Evolutionary conservation across 2,113 vertebrate genomes (phyloP).

Genomic region (Vulpes vulpes): DNA sequence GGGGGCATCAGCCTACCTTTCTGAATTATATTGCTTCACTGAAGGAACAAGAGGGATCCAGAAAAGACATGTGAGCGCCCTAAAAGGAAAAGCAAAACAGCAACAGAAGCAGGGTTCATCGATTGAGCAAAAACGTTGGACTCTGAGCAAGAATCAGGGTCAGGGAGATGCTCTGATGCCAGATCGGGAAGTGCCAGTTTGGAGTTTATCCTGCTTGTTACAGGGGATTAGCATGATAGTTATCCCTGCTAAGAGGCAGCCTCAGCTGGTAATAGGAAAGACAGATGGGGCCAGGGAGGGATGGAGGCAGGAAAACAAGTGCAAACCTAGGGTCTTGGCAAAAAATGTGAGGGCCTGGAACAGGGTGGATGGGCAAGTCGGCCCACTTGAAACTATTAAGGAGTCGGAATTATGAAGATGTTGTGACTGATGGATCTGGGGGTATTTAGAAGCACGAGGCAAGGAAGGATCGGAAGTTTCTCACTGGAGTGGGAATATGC

Average conservation of each 20-base stretch:
- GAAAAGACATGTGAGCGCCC: not conserved
- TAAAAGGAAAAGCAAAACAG: not conserved
- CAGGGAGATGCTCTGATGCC: constrained; percentile 1
- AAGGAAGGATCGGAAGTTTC: not conserved
- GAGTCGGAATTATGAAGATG: constrained; percentile 55
- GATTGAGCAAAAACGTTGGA: not conserved
- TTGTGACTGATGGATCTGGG: constrained; percentile 55
- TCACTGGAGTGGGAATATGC: not conserved
- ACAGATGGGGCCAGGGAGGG: not conserved
- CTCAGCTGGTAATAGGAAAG: not conserved
- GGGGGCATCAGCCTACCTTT: not conserved
- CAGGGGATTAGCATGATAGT: constrained; percentile 38
- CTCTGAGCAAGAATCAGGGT: not conserved
- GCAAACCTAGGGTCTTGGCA: not conserved
- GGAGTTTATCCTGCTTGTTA: constrained; percentile 33
- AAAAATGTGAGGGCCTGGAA: not conserved
- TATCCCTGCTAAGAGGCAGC: not conserved
- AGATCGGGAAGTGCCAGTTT: not conserved
- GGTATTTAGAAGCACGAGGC: constrained; percentile 43
- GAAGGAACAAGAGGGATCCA: not conserved
- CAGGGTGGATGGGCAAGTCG: not conserved
- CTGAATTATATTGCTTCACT: not conserved
- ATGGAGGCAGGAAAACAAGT: not conserved
- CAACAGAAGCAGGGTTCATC: not conserved
- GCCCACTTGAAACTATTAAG: not conserved